Evolutionary conservation across 2,888 invertebrate species (phyloP).

Genomic region (Napeogenes inachia): DNA sequence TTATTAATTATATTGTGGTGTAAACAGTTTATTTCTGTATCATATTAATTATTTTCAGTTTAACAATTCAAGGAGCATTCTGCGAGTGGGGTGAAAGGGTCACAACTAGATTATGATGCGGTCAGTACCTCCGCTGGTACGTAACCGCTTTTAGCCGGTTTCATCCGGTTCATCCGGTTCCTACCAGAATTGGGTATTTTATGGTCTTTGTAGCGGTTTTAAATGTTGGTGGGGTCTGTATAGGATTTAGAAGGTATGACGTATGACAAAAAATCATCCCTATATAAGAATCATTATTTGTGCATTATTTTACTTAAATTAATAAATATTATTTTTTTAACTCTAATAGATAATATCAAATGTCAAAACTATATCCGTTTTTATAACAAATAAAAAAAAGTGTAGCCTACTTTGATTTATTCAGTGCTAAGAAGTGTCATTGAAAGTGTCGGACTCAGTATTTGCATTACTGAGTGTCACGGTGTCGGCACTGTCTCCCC

Average conservation of each 20-base stretch:
- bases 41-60: neutral
- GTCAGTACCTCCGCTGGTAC: neutral
- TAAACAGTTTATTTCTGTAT: too few species aligned
- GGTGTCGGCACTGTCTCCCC: slow-evolving; percentile 2
- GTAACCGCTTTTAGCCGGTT: slow-evolving; percentile 5
- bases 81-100: neutral
- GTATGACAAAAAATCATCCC: too few species aligned
- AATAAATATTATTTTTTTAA: too few species aligned
- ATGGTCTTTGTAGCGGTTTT: slow-evolving; percentile 1
- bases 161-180: neutral
- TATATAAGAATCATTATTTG: neutral
- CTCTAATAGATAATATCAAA: too few species aligned
- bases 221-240: neutral
- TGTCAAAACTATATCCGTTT: too few species aligned
- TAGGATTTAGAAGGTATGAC: too few species aligned
- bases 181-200: slow-evolving; percentile 3
- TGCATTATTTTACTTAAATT: too few species aligned
- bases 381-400: neutral
- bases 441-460: neutral
- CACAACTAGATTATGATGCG: slow-evolving; percentile 4
- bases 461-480: slow-evolving; percentile 2
- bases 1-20: too few species aligned
- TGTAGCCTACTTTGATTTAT: too few species aligned
- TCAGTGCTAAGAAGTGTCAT: neutral
- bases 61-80: neutral